phyloP scores from a whole-genome alignment of 2,113 vertebrate species.

The Eolophus roseicapilla region DNA sequence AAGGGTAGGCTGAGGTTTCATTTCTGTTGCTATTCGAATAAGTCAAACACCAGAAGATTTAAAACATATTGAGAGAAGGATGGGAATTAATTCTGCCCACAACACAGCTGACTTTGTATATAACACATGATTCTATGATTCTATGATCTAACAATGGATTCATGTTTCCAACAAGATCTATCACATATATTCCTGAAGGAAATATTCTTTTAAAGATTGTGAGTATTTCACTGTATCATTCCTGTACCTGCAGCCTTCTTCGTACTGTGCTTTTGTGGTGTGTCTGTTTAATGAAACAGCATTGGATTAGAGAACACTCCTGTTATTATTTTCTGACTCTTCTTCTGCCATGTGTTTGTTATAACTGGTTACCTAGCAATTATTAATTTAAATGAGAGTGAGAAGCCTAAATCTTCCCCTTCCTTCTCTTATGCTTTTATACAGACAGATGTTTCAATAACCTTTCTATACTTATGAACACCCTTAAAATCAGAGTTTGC shows the following conservation, averaged over 20 bases:
- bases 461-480: not conserved
- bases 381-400: not conserved
- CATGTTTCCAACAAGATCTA: not conserved
- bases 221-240: not conserved
- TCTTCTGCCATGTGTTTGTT: not conserved
- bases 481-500: not conserved
- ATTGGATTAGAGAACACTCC: not conserved
- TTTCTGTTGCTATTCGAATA: not conserved
- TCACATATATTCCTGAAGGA: not conserved
- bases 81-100: not conserved
- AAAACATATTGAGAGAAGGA: not conserved
- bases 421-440: not conserved
- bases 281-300: not conserved
- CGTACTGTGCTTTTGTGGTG: accelerated
- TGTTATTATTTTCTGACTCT: not conserved
- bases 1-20: not conserved
- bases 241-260: not conserved
- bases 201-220: not conserved
- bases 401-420: not conserved
- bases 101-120: not conserved
- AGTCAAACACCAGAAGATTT: not conserved
- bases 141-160: not conserved
- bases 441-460: not conserved
- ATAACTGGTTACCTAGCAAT: not conserved
- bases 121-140: not conserved